Conservation (phyloP, 1,140 invertebrate genomes). For the Neodiprion fabricii region DNA sequence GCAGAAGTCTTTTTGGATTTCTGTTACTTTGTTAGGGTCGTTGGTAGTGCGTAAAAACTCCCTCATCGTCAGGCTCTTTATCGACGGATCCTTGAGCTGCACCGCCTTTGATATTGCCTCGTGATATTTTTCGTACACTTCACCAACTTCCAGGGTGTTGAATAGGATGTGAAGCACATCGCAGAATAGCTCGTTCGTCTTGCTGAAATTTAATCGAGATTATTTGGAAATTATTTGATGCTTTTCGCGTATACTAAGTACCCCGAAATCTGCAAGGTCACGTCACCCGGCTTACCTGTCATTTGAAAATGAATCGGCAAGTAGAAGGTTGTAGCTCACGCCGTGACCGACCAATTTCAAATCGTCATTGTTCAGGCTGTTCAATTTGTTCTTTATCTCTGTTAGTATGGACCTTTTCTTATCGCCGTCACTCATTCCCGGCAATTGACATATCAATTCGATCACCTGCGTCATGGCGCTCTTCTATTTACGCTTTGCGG, state of each 20-base stretch:
- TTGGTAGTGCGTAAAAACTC: conserved; percentile 54
- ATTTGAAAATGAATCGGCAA: conserved; percentile 51
- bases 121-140: conserved; percentile 53
- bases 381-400: conserved; percentile 50
- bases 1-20: conserved; percentile 61
- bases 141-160: conserved; percentile 46
- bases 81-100: conserved; percentile 45
- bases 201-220: conserved; percentile 46
- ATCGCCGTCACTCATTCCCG: conserved; percentile 34
- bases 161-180: conserved; percentile 55
- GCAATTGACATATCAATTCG: neutral
- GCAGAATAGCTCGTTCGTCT: conserved; percentile 55
- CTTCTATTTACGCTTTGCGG: neutral
- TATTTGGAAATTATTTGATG: conserved; percentile 22
- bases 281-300: conserved; percentile 45
- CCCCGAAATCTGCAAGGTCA: conserved; percentile 16
- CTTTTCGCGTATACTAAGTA: conserved; percentile 2
- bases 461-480: neutral
- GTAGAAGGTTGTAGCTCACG: conserved; percentile 43
- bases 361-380: conserved; percentile 34
- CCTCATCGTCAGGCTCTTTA: conserved; percentile 49
- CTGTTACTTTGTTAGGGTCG: conserved; percentile 43
- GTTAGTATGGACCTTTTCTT: conserved; percentile 39
- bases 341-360: conserved; percentile 35
- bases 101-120: conserved; percentile 51